Evolutionary conservation across 2,888 invertebrate species (phyloP).

Genomic region (Thymelicus sylvestris): DNA sequence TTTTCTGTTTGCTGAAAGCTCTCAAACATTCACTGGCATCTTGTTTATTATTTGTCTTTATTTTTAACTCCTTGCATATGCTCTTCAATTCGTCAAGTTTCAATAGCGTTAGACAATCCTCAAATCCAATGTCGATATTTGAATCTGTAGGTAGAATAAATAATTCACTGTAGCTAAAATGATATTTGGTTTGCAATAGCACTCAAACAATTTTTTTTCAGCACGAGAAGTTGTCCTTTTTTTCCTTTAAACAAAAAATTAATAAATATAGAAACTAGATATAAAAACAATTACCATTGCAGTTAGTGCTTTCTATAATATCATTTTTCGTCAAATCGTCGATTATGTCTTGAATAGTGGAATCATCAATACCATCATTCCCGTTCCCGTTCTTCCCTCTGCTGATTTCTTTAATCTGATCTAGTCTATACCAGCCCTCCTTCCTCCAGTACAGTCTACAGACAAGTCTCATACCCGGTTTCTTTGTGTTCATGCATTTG

Average conservation of each 20-base stretch:
- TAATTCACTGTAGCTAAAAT: no score
- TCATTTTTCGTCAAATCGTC: slow-evolving; percentile 54
- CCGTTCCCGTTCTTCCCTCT: slow-evolving; percentile 35
- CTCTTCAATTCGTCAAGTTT: slow-evolving; percentile 60
- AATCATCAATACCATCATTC: slow-evolving; percentile 46
- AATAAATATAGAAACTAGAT: no score
- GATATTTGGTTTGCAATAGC: no score
- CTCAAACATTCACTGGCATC: slow-evolving; percentile 55
- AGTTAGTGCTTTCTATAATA: slow-evolving; percentile 48
- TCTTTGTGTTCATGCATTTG: slow-evolving; percentile 51
- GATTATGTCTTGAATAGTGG: slow-evolving; percentile 50
- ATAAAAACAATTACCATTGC: slow-evolving; percentile 43
- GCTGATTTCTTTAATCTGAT: slow-evolving; percentile 53
- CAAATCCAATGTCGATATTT: slow-evolving; percentile 49
- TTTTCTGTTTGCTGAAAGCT: slow-evolving; percentile 50
- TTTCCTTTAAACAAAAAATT: no score
- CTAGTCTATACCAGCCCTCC: slow-evolving; percentile 61
- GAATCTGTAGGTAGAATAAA: slow-evolving; percentile 38
- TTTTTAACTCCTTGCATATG: slow-evolving; percentile 67
- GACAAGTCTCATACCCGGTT: slow-evolving; percentile 62
- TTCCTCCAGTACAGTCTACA: slow-evolving; percentile 73
- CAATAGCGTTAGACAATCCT: slow-evolving; percentile 56
- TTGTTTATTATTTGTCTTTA: slow-evolving; percentile 60
- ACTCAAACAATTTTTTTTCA: no score
- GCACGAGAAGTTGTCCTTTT: no score